Evolutionary conservation across 1,140 invertebrate genomes (phyloP).

Genomic region (Apocrypta bakeri): DNA sequence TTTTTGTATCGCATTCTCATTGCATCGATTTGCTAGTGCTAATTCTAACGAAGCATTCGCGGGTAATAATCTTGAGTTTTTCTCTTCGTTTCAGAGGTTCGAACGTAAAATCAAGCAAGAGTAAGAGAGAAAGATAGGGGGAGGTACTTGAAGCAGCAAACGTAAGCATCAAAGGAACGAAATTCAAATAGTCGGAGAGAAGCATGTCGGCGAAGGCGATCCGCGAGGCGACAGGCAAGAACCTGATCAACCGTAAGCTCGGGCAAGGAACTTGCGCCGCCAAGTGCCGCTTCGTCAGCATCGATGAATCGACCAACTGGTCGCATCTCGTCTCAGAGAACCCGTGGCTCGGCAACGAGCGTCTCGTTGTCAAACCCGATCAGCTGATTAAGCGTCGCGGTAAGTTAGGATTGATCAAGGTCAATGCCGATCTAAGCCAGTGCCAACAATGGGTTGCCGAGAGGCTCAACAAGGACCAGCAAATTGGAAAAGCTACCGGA

Average conservation of each 20-base stretch:
- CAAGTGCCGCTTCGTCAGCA: constrained; percentile 87
- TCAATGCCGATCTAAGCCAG: constrained; percentile 87
- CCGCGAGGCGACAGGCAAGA: constrained; percentile 95
- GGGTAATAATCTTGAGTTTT: not conserved
- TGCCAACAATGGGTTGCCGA: constrained; percentile 93
- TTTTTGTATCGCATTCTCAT: too few species aligned
- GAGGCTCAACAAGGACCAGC: constrained; percentile 89
- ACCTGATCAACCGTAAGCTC: constrained; percentile 92
- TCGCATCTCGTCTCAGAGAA: constrained; percentile 83
- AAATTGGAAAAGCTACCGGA: constrained; percentile 89
- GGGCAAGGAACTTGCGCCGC: constrained; percentile 79
- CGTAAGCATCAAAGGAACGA: too few species aligned
- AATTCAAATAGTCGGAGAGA: not conserved
- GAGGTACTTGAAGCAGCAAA: too few species aligned
- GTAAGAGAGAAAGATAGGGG: not conserved
- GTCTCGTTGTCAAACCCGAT: constrained; percentile 97
- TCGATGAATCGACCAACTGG: constrained; percentile 89
- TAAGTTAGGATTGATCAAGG: constrained; percentile 97
- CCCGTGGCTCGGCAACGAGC: constrained; percentile 90
- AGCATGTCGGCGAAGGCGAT: constrained; percentile 99
- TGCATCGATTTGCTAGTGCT: too few species aligned
- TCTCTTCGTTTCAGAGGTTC: not conserved
- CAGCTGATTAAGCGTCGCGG: constrained; percentile 98
- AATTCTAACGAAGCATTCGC: too few species aligned
- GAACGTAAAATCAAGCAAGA: not conserved